A percentile compares a stretch with the other conserved stretches of the same genome.
phyloP scores from a whole-genome alignment of 2,797 vertebrate genomes.

The Urophycis tenuis region DNA sequence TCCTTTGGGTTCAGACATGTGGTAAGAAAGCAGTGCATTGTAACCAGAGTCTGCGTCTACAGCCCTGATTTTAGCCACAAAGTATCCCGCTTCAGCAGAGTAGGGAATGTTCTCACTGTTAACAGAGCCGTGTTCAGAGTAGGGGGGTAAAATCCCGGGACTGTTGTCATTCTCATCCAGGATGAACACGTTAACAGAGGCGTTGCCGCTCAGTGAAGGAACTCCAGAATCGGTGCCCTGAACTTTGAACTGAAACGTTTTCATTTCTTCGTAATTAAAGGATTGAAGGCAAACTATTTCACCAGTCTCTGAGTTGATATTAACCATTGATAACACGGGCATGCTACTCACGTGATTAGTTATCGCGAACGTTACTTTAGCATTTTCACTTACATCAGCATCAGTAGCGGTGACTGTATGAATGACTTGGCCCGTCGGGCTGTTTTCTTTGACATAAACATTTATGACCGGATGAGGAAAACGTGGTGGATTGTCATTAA shows the following conservation, averaged over 20 bases:
- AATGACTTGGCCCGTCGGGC: slow-evolving; percentile 65
- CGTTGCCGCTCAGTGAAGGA: slow-evolving; percentile 51
- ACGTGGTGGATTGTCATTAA: slow-evolving; percentile 66
- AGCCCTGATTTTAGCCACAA: slow-evolving; percentile 45
- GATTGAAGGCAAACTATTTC: slow-evolving; percentile 14
- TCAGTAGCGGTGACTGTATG: slow-evolving; percentile 47
- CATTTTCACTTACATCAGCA: slow-evolving; percentile 66
- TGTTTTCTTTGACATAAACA: slow-evolving; percentile 66
- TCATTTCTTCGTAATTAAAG: slow-evolving; percentile 24
- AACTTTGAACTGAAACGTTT: slow-evolving; percentile 24
- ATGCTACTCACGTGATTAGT: neutral
- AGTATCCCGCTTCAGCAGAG: slow-evolving; percentile 44
- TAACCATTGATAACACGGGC: neutral
- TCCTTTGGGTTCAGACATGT: too few relatives aligned
- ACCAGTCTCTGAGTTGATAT: neutral
- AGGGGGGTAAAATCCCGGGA: slow-evolving; percentile 54
- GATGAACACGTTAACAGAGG: slow-evolving; percentile 46
- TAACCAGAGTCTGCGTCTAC: slow-evolving; percentile 46
- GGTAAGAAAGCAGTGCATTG: too few relatives aligned
- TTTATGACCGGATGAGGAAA: slow-evolving; percentile 43
- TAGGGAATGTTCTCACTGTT: slow-evolving; percentile 69
- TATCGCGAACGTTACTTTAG: slow-evolving; percentile 36
- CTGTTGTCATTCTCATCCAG: slow-evolving; percentile 52
- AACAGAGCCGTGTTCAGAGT: slow-evolving; percentile 72
- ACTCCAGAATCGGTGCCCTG: slow-evolving; percentile 46